Base-by-base conservation (phyloP, 2,113 vertebrate genomes). In the Mustelus asterias region DNA sequence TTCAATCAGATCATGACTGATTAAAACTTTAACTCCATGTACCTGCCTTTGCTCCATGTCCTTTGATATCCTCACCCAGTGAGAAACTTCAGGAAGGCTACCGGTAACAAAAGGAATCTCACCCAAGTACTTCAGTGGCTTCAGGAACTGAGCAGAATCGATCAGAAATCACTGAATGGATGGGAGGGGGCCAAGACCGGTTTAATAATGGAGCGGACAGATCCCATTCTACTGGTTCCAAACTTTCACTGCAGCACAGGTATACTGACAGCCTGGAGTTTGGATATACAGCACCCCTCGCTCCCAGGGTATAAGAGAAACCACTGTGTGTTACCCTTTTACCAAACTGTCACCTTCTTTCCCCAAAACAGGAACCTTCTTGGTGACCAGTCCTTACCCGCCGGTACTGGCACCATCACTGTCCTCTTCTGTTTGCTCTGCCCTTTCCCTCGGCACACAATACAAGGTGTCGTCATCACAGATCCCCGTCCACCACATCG, bases 381-480 rank as follows among this genome's bases (percentile, higher is more conserved):
- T 7, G 18, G 69, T 67, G 60, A 67, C n/a, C 96, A 44, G 0
- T 94, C 97, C 98, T 96, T 95, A 99, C 99, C 99, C 94, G 99
- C 99, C 92, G 99, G 99, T 85, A 99, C 99, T 0, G 99, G 99
- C 94, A 99, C 98, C 97, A 98, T 97, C 96, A 99, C 98, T 0
- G 97, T 98, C 97, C 98, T 99, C 97, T 96, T 99, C 97, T 99
- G 99, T 93, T 99, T 99, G 96, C 98, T 99, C 96, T 99, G 98
- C 41, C 99, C 99, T 0, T 97, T 97, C 41, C 99, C 99, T 9
- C 97, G 97, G 96, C 99, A 99, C 0, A 98, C 29, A 0, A 97
- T 37, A 0, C 99, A 99, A 0, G 99, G 99, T 0, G 97, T 97
- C 0, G 98, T 98, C 78, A 99, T 97, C 96, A 99, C 97, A 1